These are phyloP conservation scores for Tachina lurida DNA, from an alignment of 2,888 invertebrate genomes.

Conservation along the genomic window DNA sequence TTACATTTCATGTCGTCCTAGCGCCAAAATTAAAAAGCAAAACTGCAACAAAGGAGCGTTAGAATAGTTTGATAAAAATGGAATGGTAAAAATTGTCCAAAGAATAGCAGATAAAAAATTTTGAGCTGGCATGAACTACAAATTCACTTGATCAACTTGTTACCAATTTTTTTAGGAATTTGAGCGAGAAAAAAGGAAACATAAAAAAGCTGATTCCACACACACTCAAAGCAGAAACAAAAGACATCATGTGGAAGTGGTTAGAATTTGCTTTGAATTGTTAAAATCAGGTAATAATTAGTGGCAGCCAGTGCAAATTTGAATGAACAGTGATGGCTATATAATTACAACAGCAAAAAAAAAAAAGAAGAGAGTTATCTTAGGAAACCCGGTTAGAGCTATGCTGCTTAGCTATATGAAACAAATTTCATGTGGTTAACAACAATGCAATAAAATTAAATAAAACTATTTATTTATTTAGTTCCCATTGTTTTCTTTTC, in stretches of 20 bases:
- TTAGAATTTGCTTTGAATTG: slow-evolving; percentile 46
- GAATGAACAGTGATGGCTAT: not conserved
- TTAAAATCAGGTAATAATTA: slow-evolving; percentile 43
- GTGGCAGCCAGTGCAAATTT: slow-evolving; percentile 36
- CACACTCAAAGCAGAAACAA: not conserved
- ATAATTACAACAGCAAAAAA: not conserved
- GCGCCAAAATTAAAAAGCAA: too few relatives aligned
- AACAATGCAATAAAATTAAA: too few relatives aligned
- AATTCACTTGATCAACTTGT: not conserved
- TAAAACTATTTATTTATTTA: too few relatives aligned
- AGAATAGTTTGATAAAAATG: too few relatives aligned
- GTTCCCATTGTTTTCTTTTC: too few relatives aligned
- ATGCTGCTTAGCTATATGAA: too few relatives aligned
- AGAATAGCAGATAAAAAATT: not conserved
- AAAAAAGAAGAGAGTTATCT: not conserved
- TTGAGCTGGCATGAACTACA: not conserved
- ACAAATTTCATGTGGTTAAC: too few relatives aligned
- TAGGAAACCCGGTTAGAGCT: too few relatives aligned
- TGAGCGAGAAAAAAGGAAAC: slow-evolving; percentile 5
- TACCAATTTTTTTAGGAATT: not conserved
- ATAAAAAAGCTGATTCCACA: slow-evolving; percentile 19
- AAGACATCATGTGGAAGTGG: slow-evolving; percentile 29
- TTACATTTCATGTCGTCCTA: too few relatives aligned
- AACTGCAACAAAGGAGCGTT: too few relatives aligned
- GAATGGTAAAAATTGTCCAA: too few relatives aligned